Percentiles rank a stretch among this genome's conserved stretches.
Conservation (phyloP, 1,140 invertebrate species). For the Ladona fulva region DNA sequence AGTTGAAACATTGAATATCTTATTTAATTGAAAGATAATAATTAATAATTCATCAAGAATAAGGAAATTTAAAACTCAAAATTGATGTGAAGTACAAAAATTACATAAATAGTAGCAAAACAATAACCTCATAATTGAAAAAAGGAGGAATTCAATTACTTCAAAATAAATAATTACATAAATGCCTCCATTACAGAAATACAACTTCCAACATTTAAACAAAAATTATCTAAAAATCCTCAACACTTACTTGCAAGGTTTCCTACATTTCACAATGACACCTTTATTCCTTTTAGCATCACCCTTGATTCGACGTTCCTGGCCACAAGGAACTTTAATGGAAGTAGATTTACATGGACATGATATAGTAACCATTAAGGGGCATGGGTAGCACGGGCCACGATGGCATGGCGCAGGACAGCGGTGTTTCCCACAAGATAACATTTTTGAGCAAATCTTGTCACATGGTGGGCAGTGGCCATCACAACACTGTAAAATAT, state of each 20-base stretch:
- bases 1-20: too few relatives aligned
- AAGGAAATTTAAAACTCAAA: too few relatives aligned
- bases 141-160: too few relatives aligned
- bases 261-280: constrained; percentile 60
- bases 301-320: constrained; percentile 3
- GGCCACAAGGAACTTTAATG: constrained; percentile 75
- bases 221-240: background rate
- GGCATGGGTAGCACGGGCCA: constrained; percentile 87
- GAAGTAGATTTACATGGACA: constrained; percentile 75
- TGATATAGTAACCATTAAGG: constrained; percentile 60
- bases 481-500: constrained; percentile 59
- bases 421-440: constrained; percentile 83
- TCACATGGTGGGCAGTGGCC: constrained; percentile 79
- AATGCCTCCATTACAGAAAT: too few relatives aligned
- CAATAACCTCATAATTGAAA: too few relatives aligned
- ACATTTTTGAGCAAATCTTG: constrained; percentile 69
- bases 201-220: too few relatives aligned
- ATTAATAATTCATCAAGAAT: too few relatives aligned
- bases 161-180: too few relatives aligned
- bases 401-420: constrained; percentile 76
- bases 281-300: constrained; percentile 57
- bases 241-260: constrained; percentile 52
- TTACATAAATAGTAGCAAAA: too few relatives aligned
- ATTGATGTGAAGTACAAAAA: too few relatives aligned
- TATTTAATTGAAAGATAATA: too few relatives aligned